A percentile compares a stretch with the other conserved stretches of the same genome.
Evolutionary conservation across 2,888 invertebrate species (phyloP).

Genomic region (Troglohyphantes excavatus): DNA sequence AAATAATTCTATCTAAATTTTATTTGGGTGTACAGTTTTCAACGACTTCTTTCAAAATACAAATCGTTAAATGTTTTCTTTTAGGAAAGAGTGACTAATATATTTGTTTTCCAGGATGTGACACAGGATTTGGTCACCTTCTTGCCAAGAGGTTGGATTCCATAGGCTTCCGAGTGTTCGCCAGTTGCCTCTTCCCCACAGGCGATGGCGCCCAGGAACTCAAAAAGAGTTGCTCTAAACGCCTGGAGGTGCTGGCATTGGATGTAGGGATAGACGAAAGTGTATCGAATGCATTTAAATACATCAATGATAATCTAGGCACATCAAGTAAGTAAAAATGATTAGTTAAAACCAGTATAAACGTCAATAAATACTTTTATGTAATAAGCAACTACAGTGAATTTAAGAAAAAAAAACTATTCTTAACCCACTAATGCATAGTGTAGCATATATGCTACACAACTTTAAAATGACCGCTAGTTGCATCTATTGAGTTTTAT

Average conservation of each 20-base stretch:
- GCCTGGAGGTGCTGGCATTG: constrained; percentile 81
- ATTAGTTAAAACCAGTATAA: background rate
- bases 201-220: constrained; percentile 58
- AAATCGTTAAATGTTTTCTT: no score
- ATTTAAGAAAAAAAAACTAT: no score
- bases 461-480: no score
- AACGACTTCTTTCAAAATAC: no score
- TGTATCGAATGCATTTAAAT: constrained; percentile 81
- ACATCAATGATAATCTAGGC: constrained; percentile 74
- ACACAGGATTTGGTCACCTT: constrained; percentile 82
- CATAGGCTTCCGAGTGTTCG: constrained; percentile 82
- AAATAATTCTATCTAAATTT: no score
- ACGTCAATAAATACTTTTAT: no score
- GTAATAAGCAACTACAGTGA: no score
- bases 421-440: no score
- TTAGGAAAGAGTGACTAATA: no score
- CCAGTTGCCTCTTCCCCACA: constrained; percentile 81
- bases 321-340: background rate
- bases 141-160: constrained; percentile 82
- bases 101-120: constrained; percentile 81
- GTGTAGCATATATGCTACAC: no score
- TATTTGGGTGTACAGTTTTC: no score
- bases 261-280: constrained; percentile 83
- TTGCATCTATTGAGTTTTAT: no score
- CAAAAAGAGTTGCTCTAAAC: constrained; percentile 79